These are phyloP conservation scores for Coregonus sp. DNA, from an alignment of 2,797 vertebrate species.

Conservation along the genomic window DNA sequence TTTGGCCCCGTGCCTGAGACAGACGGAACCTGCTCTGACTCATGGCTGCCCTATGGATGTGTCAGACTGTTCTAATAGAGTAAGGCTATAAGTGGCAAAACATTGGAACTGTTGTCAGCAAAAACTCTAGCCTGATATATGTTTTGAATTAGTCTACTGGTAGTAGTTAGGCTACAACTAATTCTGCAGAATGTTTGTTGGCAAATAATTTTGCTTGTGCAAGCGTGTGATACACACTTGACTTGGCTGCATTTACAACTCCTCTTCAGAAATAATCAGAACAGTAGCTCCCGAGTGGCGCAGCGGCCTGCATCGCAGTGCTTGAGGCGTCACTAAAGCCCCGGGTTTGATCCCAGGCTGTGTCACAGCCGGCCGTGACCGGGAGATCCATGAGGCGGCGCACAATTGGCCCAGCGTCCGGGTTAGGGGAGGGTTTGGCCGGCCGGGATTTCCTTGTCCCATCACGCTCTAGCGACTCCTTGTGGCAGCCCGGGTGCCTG, in stretches of 20 bases:
- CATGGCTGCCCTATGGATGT: constrained; percentile 25
- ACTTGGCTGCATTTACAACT: background rate
- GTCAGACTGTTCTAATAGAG: constrained; percentile 21
- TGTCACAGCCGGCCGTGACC: too few relatives aligned
- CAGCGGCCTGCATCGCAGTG: too few relatives aligned
- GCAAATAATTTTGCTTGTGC: background rate
- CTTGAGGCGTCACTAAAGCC: too few relatives aligned
- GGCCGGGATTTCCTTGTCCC: too few relatives aligned
- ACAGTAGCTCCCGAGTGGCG: too few relatives aligned
- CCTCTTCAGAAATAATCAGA: background rate
- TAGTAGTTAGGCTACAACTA: constrained; percentile 6
- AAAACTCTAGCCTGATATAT: background rate
- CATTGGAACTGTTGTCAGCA: background rate
- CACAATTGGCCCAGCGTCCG: too few relatives aligned
- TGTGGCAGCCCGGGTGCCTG: too few relatives aligned
- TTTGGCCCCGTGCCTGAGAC: constrained; percentile 33
- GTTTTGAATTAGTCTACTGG: background rate
- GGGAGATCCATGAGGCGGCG: too few relatives aligned
- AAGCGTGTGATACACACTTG: background rate
- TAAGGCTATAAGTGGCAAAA: constrained; percentile 11
- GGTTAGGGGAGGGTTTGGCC: too few relatives aligned
- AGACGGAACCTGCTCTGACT: constrained; percentile 21
- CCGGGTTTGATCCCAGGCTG: too few relatives aligned
- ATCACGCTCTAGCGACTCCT: too few relatives aligned
- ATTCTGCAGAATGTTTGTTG: background rate